These are phyloP conservation scores for Papilio elwesi DNA, from an alignment of 2,888 invertebrate species.

Conservation along the genomic window DNA sequence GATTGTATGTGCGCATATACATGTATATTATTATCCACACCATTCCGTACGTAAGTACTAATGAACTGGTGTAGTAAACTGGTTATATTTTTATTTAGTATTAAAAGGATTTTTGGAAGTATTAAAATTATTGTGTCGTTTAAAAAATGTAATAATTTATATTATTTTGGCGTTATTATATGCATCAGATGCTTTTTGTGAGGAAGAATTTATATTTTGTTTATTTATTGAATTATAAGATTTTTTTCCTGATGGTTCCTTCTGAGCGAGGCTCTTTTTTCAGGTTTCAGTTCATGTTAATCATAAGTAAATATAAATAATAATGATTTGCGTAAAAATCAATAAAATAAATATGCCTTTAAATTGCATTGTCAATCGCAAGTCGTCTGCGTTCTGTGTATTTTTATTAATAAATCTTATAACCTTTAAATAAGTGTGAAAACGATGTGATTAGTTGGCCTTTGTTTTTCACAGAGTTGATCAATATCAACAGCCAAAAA, in stretches of 20 bases:
- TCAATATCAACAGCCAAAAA: no score
- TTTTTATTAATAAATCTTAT: slow-evolving; percentile 41
- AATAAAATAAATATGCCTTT: background rate
- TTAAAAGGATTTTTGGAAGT: background rate
- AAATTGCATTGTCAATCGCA: slow-evolving; percentile 2
- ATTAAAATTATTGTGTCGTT: slow-evolving; percentile 1
- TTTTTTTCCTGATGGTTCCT: slow-evolving; percentile 10
- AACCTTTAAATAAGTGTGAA: background rate
- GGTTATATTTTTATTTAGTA: background rate
- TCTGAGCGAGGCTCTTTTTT: slow-evolving; percentile 4
- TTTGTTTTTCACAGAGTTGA: no score
- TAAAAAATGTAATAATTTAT: background rate
- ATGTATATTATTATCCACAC: slow-evolving; percentile 24
- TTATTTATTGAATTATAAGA: background rate
- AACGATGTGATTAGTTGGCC: no score
- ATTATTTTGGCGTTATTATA: slow-evolving; percentile 10
- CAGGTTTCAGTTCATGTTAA: slow-evolving; percentile 5
- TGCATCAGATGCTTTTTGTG: slow-evolving; percentile 5
- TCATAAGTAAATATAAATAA: slow-evolving; percentile 17
- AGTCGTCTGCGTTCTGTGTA: slow-evolving; percentile 25
- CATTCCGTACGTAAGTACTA: no score
- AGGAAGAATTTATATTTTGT: slow-evolving; percentile 1
- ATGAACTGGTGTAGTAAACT: slow-evolving; percentile 12
- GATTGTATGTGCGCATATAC: background rate
- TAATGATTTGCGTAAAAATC: slow-evolving; percentile 9